Conservation (phyloP, 2,797 vertebrate genomes). For the Diplodus puntazzo region DNA sequence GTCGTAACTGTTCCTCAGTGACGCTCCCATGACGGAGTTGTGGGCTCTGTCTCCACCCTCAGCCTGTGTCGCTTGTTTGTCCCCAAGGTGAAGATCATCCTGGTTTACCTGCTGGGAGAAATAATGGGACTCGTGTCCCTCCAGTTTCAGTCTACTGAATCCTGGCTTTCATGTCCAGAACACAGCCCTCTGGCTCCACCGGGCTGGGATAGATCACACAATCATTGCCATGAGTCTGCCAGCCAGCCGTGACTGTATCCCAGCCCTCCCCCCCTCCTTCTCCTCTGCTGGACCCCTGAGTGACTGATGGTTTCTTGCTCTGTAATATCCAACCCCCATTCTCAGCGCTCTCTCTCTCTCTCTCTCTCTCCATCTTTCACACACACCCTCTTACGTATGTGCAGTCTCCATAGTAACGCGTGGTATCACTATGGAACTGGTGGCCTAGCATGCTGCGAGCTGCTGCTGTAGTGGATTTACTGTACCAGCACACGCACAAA, state of each 20-base stretch:
- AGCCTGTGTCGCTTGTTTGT: slow-evolving; percentile 21
- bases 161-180: slow-evolving; percentile 29
- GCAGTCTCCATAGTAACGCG: slow-evolving; percentile 85
- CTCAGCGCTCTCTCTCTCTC: slow-evolving; percentile 31
- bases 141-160: slow-evolving; percentile 41
- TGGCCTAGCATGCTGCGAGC: slow-evolving; percentile 70
- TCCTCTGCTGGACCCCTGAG: slow-evolving; percentile 51
- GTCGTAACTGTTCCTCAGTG: background rate
- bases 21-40: slow-evolving; percentile 3
- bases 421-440: slow-evolving; percentile 77
- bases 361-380: slow-evolving; percentile 42
- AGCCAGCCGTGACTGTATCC: slow-evolving; percentile 43
- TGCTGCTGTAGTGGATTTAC: slow-evolving; percentile 73
- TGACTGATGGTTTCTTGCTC: slow-evolving; percentile 67
- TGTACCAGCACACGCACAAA: slow-evolving; percentile 53
- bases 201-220: slow-evolving; percentile 34
- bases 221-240: slow-evolving; percentile 33
- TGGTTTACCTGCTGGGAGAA: slow-evolving; percentile 33
- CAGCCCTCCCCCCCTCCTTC: background rate
- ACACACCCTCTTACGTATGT: slow-evolving; percentile 77
- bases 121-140: slow-evolving; percentile 44
- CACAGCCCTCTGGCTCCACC: slow-evolving; percentile 27
- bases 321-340: slow-evolving; percentile 72
- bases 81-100: slow-evolving; percentile 35
- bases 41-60: slow-evolving; percentile 1